Conservation (phyloP, 2,113 vertebrate species). For the Aix galericulata region DNA sequence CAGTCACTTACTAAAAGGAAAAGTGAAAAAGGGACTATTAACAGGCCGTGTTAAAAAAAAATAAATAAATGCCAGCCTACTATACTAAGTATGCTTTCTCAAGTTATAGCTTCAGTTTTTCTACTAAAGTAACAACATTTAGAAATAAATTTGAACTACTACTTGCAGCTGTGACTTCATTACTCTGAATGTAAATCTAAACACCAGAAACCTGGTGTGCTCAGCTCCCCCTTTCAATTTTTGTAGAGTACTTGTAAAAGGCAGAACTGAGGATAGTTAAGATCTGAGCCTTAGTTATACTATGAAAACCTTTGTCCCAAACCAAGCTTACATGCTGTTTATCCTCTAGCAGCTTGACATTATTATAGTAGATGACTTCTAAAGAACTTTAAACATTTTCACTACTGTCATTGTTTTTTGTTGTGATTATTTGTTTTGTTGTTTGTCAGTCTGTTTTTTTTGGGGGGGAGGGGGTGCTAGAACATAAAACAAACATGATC, state of each 20-base stretch:
- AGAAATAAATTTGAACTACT: background rate
- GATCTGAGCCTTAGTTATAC: background rate
- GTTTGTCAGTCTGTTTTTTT: too few species aligned
- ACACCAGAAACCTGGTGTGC: background rate
- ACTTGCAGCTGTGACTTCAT: background rate
- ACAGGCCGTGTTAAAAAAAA: background rate
- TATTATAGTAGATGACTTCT: background rate
- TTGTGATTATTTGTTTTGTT: too few species aligned
- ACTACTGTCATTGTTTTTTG: too few species aligned
- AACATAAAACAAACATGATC: background rate
- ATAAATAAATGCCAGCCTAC: background rate
- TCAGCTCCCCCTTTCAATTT: background rate
- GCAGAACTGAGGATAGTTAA: background rate
- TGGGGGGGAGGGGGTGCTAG: background rate
- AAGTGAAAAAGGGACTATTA: background rate
- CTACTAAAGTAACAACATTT: background rate
- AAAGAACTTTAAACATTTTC: background rate
- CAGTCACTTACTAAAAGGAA: slow-evolving; percentile 73
- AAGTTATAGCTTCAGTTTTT: background rate
- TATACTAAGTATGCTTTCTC: background rate
- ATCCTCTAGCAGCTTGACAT: background rate
- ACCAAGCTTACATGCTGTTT: background rate
- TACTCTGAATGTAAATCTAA: background rate
- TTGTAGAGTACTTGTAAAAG: background rate
- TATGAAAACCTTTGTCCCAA: background rate